Percentiles rank a stretch among this genome's conserved stretches.
phyloP scores from a whole-genome alignment of 2,113 vertebrate genomes.

The Myotis brandtii region DNA sequence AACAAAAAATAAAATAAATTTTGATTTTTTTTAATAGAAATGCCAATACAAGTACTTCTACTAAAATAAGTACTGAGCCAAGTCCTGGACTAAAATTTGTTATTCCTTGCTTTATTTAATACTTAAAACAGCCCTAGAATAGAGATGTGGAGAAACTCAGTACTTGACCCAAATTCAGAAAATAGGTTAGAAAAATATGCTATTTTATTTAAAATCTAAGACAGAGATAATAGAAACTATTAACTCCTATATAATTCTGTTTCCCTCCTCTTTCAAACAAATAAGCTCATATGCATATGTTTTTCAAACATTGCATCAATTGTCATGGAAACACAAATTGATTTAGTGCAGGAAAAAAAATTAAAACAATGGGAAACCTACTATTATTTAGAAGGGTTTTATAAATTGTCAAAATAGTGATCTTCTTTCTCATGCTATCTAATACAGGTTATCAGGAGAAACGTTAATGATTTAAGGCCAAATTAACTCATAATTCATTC shows the following conservation, averaged over 20 bases:
- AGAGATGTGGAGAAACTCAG: background rate
- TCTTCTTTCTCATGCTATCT: background rate
- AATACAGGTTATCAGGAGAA: background rate
- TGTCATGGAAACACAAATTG: background rate
- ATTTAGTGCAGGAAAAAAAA: background rate
- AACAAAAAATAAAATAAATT: background rate
- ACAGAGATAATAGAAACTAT: background rate
- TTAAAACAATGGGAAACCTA: background rate
- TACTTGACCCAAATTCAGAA: constrained; percentile 15
- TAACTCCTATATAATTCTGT: background rate
- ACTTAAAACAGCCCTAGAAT: background rate
- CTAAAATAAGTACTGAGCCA: background rate
- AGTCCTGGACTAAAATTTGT: background rate
- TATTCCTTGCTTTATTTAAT: background rate
- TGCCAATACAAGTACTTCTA: background rate
- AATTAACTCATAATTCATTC: constrained; percentile 8
- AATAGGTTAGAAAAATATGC: background rate
- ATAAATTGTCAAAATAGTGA: background rate
- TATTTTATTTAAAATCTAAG: background rate
- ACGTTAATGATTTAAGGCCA: background rate
- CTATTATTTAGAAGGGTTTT: background rate
- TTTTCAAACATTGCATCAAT: background rate
- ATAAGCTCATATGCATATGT: background rate
- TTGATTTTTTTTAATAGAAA: background rate
- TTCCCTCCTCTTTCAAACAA: background rate